Evolutionary conservation across 2,113 vertebrate genomes (phyloP).

Genomic region (Microtus ochrogaster): DNA sequence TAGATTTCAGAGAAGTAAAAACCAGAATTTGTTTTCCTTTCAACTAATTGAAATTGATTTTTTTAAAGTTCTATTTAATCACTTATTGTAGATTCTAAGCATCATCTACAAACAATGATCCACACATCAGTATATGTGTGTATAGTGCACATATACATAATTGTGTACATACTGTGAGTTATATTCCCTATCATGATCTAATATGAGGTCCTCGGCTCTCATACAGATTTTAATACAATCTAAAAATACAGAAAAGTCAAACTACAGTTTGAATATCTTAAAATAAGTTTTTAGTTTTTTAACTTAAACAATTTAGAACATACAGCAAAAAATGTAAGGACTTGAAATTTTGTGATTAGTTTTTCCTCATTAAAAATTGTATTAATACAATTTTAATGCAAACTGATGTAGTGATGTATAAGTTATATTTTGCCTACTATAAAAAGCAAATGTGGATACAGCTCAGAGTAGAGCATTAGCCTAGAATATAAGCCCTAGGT

Average conservation of each 20-base stretch:
- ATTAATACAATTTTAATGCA: constrained; percentile 25
- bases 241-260: background rate
- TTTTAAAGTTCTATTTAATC: background rate
- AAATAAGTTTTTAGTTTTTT: background rate
- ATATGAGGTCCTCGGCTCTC: background rate
- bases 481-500: background rate
- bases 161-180: background rate
- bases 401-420: background rate
- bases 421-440: background rate
- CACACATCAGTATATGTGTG: background rate
- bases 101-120: background rate
- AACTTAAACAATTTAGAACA: background rate
- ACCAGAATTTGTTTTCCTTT: background rate
- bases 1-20: constrained; percentile 21
- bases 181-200: background rate
- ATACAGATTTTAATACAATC: background rate
- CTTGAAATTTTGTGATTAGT: constrained; percentile 11
- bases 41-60: background rate
- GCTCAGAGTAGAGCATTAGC: background rate
- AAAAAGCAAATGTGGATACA: constrained; percentile 8
- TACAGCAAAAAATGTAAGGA: background rate
- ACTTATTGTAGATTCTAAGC: background rate
- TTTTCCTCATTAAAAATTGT: constrained; percentile 19
- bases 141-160: background rate
- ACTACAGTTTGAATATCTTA: background rate